Conservation (phyloP, 2,888 invertebrate genomes). For the Melinopterus prodromus region DNA sequence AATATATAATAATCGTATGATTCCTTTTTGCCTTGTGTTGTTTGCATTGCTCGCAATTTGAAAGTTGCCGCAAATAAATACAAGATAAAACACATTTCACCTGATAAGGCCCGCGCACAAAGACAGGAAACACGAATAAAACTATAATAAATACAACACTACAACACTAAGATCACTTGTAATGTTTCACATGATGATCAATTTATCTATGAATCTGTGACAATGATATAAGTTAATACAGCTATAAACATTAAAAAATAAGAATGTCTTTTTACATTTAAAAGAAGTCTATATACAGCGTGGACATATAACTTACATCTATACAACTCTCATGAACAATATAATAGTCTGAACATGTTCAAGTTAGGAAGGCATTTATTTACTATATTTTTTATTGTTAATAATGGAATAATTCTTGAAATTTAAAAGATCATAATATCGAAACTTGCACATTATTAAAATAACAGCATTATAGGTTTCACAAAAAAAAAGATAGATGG, state of each 20-base stretch:
- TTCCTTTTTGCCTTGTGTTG: too few species aligned
- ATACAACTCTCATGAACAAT: background rate
- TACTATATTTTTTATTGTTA: too few species aligned
- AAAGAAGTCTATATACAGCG: background rate
- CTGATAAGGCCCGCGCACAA: background rate
- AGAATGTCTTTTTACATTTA: background rate
- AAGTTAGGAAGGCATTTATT: background rate
- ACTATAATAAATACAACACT: background rate
- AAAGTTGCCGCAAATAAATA: too few species aligned
- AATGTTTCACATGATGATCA: background rate
- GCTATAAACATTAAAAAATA: background rate
- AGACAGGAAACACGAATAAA: background rate
- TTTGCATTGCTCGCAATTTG: too few species aligned
- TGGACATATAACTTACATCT: background rate
- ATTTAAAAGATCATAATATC: too few species aligned
- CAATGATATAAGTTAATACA: background rate
- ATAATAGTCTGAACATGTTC: background rate
- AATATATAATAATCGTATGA: too few species aligned
- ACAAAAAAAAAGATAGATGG: too few species aligned
- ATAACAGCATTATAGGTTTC: too few species aligned
- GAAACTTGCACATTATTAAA: too few species aligned
- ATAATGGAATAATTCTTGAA: too few species aligned
- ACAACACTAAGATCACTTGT: background rate
- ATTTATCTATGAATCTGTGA: background rate
- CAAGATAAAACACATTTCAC: too few species aligned